Percentiles rank a stretch among this genome's conserved stretches.
phyloP scores from a whole-genome alignment of 2,797 vertebrate species.

The Pantherophis vulpinus region DNA sequence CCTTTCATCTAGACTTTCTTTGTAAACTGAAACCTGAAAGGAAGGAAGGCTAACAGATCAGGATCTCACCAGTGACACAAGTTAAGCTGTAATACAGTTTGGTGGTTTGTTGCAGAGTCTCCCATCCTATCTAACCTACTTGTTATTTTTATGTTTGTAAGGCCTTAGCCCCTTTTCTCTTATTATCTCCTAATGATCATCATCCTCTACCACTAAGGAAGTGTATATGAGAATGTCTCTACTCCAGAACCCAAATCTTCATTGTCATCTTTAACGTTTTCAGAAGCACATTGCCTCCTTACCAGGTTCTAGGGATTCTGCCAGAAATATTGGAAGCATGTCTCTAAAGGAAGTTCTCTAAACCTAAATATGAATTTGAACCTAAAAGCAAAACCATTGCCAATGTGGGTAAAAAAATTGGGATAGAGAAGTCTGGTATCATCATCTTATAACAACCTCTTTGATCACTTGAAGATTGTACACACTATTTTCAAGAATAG shows the following conservation, averaged over 20 bases:
- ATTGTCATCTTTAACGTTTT: background rate
- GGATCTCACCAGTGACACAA: background rate
- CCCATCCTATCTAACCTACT: background rate
- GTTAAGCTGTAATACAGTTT: background rate
- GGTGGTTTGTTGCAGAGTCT: background rate
- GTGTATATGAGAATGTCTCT: background rate
- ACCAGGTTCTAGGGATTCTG: background rate
- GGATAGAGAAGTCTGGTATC: background rate
- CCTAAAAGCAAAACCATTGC: background rate
- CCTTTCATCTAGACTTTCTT: background rate
- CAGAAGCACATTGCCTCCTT: background rate
- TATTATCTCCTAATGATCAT: background rate
- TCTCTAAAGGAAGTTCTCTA: background rate
- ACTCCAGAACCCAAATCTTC: background rate
- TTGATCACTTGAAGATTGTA: background rate
- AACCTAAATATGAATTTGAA: background rate
- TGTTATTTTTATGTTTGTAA: background rate
- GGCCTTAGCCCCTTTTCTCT: background rate
- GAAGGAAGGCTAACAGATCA: background rate
- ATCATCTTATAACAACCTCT: background rate
- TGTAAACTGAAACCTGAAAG: background rate
- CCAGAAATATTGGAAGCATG: background rate
- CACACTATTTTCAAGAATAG: background rate
- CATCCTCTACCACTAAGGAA: background rate
- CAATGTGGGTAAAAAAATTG: background rate